These are phyloP conservation scores for Phthorimaea operculella DNA, from an alignment of 1,140 invertebrate species.

Conservation along the genomic window DNA sequence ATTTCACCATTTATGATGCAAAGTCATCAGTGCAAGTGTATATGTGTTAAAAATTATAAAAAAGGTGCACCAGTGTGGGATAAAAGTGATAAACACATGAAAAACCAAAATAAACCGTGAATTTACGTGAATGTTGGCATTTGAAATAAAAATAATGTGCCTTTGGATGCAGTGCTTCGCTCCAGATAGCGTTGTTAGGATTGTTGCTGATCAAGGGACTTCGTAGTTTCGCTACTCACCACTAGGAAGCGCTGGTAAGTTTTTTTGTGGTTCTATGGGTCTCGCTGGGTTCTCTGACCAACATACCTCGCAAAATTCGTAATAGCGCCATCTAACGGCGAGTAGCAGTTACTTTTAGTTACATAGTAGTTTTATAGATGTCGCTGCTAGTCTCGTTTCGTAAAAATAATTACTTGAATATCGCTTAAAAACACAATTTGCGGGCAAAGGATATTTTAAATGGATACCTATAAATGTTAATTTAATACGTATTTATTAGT, in stretches of 20 bases:
- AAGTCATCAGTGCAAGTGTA: slow-evolving; percentile 44
- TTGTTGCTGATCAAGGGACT: slow-evolving; percentile 40
- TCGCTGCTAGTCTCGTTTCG: slow-evolving; percentile 12
- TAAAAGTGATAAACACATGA: slow-evolving; percentile 29
- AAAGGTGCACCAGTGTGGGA: slow-evolving; percentile 32
- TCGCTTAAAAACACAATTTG: too few species aligned
- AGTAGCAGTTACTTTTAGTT: slow-evolving; percentile 20
- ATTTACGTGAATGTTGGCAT: slow-evolving; percentile 26
- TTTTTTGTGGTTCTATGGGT: slow-evolving; percentile 8
- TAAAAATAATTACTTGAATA: neutral
- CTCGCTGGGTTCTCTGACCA: too few species aligned
- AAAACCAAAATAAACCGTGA: slow-evolving; percentile 13
- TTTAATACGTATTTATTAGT: too few species aligned
- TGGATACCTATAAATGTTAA: too few species aligned
- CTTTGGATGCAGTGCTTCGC: slow-evolving; percentile 60
- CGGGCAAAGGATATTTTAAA: too few species aligned
- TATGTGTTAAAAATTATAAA: slow-evolving; percentile 11
- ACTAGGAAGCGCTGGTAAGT: slow-evolving; percentile 53
- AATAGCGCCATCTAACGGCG: slow-evolving; percentile 30
- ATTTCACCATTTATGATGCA: slow-evolving; percentile 34
- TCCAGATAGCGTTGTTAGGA: slow-evolving; percentile 50
- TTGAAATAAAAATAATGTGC: slow-evolving; percentile 39
- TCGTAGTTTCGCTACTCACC: slow-evolving; percentile 31
- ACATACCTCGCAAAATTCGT: neutral
- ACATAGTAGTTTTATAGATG: slow-evolving; percentile 19